Evolutionary conservation across 2,888 invertebrate genomes (phyloP), one percentile per base, ranked within the genome.

Genomic region (Cynaeus angustus): DNA sequence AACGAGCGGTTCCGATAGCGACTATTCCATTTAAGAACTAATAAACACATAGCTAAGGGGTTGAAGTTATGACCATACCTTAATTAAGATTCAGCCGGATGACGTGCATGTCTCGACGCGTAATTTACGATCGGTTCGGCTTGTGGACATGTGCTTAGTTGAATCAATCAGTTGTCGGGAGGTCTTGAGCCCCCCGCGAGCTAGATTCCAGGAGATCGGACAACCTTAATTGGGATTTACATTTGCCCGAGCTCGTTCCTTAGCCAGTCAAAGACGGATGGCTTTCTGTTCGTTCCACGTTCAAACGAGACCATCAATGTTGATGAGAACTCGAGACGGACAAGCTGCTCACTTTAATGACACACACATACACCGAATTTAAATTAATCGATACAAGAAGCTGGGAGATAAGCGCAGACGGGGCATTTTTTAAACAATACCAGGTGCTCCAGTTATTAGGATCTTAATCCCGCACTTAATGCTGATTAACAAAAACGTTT

Each of bases 141-240:
- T 26, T 72, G 71, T 78, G 81, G 83, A 83, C 84, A 83, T 83
- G 81, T 81, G 82, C 81, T 81, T 77, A 78, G 80, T 74, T 80
- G 83, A 84, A 84, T 84, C 84, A 84, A 84, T 84, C 84, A 84
- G 83, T 84, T 84, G 84, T 83, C 83, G 78, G 79, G 78, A 75
- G 79, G 74, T 76, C 74, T 71, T 74, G 75, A 78, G 78, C 81
- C 82, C 82, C 81, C 81, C 79, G 80, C 81, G 58, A 75, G 76
- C 79, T 76, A 77, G 81, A 79, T 79, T 80, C 81, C 82, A 75
- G 75, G 71, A 78, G 76, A 77, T 78, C 76, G 81, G 82, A 82
- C 81, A 82, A 79, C 80, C 81, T 84, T 85, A 84, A 84, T 84
- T 84, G 83, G 83, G 82, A 83, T 84, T 83, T 83, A 83, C 83